Percentiles rank a stretch among this genome's conserved stretches.
Evolutionary conservation across 1,140 invertebrate species (phyloP).

Genomic region (Musca vetustissima): DNA sequence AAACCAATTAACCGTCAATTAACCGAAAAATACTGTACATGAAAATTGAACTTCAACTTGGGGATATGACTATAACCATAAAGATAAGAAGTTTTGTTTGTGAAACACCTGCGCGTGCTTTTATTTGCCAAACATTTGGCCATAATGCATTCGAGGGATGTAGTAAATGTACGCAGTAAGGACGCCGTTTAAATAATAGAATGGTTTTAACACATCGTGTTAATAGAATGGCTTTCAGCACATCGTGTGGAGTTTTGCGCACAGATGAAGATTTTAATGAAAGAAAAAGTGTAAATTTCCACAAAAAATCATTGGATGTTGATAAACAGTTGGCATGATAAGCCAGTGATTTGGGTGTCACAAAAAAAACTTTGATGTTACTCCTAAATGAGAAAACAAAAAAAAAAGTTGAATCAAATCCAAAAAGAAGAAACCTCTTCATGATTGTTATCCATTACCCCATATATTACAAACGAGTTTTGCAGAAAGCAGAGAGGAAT

Average conservation of each 20-base stretch:
- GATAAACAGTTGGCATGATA: conserved; percentile 27
- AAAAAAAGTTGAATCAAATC: not conserved
- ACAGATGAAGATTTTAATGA: conserved; percentile 25
- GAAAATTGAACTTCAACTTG: not conserved
- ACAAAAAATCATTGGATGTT: not conserved
- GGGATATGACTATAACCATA: not conserved
- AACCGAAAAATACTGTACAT: no score
- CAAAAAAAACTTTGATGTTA: not conserved
- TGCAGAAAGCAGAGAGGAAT: no score
- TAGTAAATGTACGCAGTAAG: conserved; percentile 19
- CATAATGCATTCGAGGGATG: conserved; percentile 7
- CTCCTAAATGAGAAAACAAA: not conserved
- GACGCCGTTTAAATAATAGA: conserved; percentile 7
- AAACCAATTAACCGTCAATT: no score
- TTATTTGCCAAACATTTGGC: not conserved
- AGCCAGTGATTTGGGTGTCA: conserved; percentile 12
- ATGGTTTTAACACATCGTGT: no score
- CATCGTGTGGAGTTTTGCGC: not conserved
- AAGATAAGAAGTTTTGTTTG: no score
- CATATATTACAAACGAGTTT: not conserved
- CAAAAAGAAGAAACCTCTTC: not conserved
- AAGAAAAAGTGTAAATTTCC: conserved; percentile 7
- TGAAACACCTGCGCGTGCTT: conserved; percentile 12
- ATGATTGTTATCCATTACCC: no score
- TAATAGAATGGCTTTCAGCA: not conserved